Base-by-base conservation (phyloP, 2,113 vertebrate genomes). In the Macrotis lagotis region DNA sequence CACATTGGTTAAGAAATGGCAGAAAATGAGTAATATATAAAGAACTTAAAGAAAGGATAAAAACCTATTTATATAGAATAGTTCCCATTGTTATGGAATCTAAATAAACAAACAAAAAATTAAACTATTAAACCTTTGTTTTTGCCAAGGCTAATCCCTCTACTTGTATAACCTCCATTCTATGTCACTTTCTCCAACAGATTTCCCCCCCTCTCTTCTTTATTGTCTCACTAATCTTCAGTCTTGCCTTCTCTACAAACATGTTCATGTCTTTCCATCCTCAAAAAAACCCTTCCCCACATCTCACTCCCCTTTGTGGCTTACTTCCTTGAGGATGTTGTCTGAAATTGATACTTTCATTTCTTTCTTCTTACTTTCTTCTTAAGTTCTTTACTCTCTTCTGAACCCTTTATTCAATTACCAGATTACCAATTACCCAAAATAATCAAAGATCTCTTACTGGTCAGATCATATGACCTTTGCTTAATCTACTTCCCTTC, bases 1-100 rank as follows among this genome's bases (percentile, higher is more conserved):
- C 50, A 31, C 24, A 22, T 52, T 88, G 44, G 48, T 52, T 91
- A 90, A 92, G 94, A 95, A 90, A 95, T 95, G 37, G 88, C 26
- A 51, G 50, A 52, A 66, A 47, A 50, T 97, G 66, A 55, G 26
- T 10, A 26, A 24, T 37, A 37, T 47, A 25, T 83, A 44, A 31
- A 90, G 52, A 28, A 50, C 90, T 12, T 37, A 28, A 93, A 66
- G 89, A 59, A 74, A 96, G 88, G 28, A 59, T 91, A 47, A 25
- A 55, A 55, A 51, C n/a, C n/a, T n/a, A n/a, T 48, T 10, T 25
- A 94, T 92, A 91, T 49, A 51, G 37, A 83, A 25, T 2, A 50
- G 51, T 50, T 93, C 92, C 48, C 89, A 83, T 5, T 94, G 59
- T 48, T 2, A 14, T 22, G 49, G 19, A 24, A 90, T 50, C 14